These are phyloP conservation scores for Amphipoea oculea DNA, from an alignment of 2,888 invertebrate genomes.

Conservation along the genomic window DNA sequence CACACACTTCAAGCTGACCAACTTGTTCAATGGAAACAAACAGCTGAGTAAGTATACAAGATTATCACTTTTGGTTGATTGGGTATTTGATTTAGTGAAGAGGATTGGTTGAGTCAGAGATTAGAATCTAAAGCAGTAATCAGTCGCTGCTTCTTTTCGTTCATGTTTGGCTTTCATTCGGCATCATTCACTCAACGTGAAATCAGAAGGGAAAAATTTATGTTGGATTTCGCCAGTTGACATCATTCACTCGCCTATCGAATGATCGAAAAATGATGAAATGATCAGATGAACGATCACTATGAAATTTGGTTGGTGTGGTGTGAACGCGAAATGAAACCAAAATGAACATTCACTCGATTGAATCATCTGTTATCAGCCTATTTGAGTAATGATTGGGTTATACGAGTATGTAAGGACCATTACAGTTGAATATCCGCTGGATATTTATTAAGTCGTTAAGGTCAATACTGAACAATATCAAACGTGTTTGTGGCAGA, in stretches of 20 bases:
- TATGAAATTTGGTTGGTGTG: not conserved
- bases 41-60: slow-evolving; percentile 78
- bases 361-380: not conserved
- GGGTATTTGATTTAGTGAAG: not conserved
- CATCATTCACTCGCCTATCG: not conserved
- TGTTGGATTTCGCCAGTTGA: not conserved
- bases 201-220: not conserved
- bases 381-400: no score
- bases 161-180: not conserved
- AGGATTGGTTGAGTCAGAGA: not conserved
- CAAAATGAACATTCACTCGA: not conserved
- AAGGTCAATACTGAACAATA: not conserved
- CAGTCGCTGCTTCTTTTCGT: not conserved
- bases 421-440: not conserved
- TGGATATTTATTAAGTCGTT: no score
- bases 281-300: not conserved
- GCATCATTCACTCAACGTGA: not conserved
- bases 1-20: slow-evolving; percentile 76
- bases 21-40: slow-evolving; percentile 84
- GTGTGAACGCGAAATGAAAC: not conserved
- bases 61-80: slow-evolving; percentile 21
- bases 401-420: not conserved
- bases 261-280: not conserved
- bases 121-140: not conserved
- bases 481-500: not conserved